Evolutionary conservation across 2,888 invertebrate genomes (phyloP), one percentile per base, ranked within the genome.

Genomic region (Cordilura impudica): DNA sequence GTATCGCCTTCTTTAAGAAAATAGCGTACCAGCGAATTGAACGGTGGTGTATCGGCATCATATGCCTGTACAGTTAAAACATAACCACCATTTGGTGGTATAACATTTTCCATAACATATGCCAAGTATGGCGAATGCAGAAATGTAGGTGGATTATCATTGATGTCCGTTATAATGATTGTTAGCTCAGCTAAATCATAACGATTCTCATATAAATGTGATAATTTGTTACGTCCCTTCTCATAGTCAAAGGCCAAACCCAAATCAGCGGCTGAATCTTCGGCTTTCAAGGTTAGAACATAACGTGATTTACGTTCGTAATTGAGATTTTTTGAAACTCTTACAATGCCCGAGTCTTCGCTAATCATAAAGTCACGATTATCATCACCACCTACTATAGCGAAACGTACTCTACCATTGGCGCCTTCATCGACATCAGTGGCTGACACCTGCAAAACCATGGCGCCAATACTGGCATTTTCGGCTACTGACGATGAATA

Each of bases 41-140:
- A 95, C 16, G 96, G 96, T 77, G 95, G 94, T 63, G 96, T 95
- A 90, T 98, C 97, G 75, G 96, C 96, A 88, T 98, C 98, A 89
- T 94, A 94, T 23, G 97, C 98, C 83, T 94, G 93, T 60, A 98
- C 95, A 83, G 95, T 94, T 85, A 94, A 93, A 83, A 96, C 93
- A 88, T 95, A 95, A 63, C 95, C 95, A 84, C 92, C 94, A 84
- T 93, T 94, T 60, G 95, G 94, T 71, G 95, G 95, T 81, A 95
- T 93, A 85, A 95, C 94, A 89, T 97, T 96, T 91, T 98, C 98
- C 94, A 97, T 96, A 73, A 98, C 97, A 88, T 95, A 95, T 4
- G 97, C 96, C 87, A 96, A 91, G 90, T 97, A 98, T 0, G 98
- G 98, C n/a, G 97, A 97, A 90, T 98, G 96, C 83, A 96, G 91